These are phyloP conservation scores for Regulus satrapa DNA, from an alignment of 2,113 vertebrate genomes.

Conservation along the genomic window DNA sequence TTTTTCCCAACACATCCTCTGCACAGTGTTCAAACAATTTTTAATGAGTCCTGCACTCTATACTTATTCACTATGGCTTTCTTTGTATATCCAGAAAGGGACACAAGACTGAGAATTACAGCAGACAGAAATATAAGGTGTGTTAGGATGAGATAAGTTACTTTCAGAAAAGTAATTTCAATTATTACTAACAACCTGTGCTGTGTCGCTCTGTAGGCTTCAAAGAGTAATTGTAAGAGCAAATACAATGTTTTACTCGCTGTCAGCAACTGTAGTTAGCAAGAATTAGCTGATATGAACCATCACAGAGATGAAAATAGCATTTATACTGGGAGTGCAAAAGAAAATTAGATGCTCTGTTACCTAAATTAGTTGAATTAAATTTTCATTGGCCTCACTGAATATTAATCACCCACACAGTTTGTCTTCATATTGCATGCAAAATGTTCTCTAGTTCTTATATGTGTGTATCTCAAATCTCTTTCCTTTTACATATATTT, in stretches of 20 bases:
- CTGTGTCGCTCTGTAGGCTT: background rate
- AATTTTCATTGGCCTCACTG: background rate
- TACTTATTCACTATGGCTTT: background rate
- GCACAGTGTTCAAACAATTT: background rate
- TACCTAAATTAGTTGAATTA: constrained; percentile 30
- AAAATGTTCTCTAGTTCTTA: background rate
- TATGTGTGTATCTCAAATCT: background rate
- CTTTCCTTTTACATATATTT: background rate
- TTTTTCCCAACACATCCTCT: background rate
- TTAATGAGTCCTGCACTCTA: background rate
- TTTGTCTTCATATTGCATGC: background rate
- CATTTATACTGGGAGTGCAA: background rate
- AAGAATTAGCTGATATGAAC: background rate
- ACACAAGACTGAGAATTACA: background rate
- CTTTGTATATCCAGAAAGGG: background rate
- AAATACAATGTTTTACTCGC: background rate
- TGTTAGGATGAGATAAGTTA: constrained; percentile 42
- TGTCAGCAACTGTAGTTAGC: background rate
- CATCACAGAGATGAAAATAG: background rate
- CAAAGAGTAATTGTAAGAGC: constrained; percentile 19
- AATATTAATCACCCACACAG: background rate
- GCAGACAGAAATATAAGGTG: constrained; percentile 24
- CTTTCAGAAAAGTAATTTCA: constrained; percentile 21
- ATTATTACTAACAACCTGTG: constrained; percentile 9
- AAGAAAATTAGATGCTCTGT: background rate